Evolutionary conservation across 2,113 vertebrate genomes (phyloP), one percentile per base, ranked within the genome.

Genomic region (Plecotus auritus): DNA sequence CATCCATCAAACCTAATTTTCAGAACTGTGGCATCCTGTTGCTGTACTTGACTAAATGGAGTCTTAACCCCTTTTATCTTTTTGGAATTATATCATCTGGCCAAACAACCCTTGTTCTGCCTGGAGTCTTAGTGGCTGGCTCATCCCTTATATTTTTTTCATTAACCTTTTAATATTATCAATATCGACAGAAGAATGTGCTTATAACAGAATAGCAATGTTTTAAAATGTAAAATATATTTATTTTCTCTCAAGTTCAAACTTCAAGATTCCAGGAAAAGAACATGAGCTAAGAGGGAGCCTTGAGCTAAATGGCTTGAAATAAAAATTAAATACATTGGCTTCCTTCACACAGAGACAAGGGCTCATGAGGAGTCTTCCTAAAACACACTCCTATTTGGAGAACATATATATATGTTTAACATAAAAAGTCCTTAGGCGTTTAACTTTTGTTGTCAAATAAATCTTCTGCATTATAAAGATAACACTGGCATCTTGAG

Each of bases 21-120:
- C 93, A 91, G 96, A 94, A 91, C 61, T 59, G 87, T 86, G 5
- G 2, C 84, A 77, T 96, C 66, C 93, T 94, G 73, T 95, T 92
- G 90, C 45, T 90, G 80, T 97, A 88, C 84, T 97, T 97, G 78
- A 90, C 80, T 97, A 97, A 96, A 98, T 88, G 93, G 94, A 98
- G 97, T 42, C 94, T 76, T 87, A 97, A 97, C 97, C 97, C 90
- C 66, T 94, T 97, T 97, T 95, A 98, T 97, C 85, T 96, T 93
- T 93, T 72, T 81, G 95, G 96, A 98, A 96, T 97, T 92, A 97
- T 54, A 91, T 97, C 95, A 93, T 96, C 96, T 96, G 96, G 97
- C 96, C 93, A 97, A 92, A 85, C 96, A 96, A 64, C 96, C 98
- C 95, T 89, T 81, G 95, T 69, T 96, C 69, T 93, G 90, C 76